phyloP scores from a whole-genome alignment of 2,888 invertebrate species.

The Thera obeliscata region DNA sequence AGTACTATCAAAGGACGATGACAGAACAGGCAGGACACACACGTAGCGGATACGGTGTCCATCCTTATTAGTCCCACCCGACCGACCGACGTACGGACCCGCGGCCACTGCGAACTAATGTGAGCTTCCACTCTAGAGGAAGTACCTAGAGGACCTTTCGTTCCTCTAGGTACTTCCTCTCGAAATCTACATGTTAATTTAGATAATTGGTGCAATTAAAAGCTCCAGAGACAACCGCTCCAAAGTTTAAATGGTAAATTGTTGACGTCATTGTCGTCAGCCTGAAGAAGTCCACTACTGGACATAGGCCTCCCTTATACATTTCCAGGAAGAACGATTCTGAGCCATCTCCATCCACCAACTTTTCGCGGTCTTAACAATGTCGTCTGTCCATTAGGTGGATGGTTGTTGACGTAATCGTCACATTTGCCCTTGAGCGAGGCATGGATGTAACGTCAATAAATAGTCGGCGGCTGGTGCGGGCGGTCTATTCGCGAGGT shows the following conservation, averaged over 20 bases:
- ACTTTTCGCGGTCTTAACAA: too few relatives aligned
- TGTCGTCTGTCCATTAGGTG: too few relatives aligned
- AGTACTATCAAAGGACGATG: constrained; percentile 24
- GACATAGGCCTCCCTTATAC: too few relatives aligned
- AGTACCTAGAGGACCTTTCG: constrained; percentile 44
- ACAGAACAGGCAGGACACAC: constrained; percentile 51
- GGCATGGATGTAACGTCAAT: constrained; percentile 61
- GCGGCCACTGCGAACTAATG: constrained; percentile 41
- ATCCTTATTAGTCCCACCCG: constrained; percentile 59
- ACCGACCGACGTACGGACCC: constrained; percentile 30
- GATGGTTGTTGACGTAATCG: constrained; percentile 63
- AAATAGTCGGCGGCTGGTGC: constrained; percentile 53
- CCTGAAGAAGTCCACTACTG: too few relatives aligned
- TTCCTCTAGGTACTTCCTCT: constrained; percentile 12
- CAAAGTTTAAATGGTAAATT: constrained; percentile 26
- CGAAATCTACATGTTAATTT: constrained; percentile 43
- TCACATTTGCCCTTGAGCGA: constrained; percentile 70
- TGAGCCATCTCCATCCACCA: too few relatives aligned
- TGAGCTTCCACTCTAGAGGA: constrained; percentile 50
- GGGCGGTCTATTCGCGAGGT: constrained; percentile 72
- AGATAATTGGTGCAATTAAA: constrained; percentile 8
- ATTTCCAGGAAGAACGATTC: too few relatives aligned
- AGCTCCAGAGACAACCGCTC: neutral
- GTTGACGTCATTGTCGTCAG: constrained; percentile 63
- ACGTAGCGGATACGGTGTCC: constrained; percentile 59